Percentiles rank a stretch among this genome's conserved stretches.
These are phyloP conservation scores for Saguinus midas DNA, from an alignment of 2,113 vertebrate genomes.

Conservation along the genomic window DNA sequence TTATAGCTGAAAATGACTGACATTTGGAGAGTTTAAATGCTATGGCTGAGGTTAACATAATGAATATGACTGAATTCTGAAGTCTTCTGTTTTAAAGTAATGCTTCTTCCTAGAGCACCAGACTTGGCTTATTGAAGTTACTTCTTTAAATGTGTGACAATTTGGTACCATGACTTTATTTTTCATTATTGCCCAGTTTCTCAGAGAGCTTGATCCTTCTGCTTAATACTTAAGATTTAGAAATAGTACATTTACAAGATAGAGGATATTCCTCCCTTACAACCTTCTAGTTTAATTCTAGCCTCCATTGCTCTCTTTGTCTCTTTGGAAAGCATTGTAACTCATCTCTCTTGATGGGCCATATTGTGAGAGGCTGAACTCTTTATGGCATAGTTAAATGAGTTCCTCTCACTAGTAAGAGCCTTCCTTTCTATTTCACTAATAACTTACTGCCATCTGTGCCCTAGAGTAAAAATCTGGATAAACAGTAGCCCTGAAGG, in stretches of 20 bases:
- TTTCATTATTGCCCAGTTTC: neutral
- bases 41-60: neutral
- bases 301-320: neutral
- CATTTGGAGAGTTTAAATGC: neutral
- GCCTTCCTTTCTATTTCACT: neutral
- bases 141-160: neutral
- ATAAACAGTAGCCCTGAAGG: neutral
- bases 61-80: neutral
- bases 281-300: neutral
- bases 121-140: neutral
- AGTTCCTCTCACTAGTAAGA: neutral
- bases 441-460: neutral
- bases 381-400: neutral
- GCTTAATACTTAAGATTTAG: neutral
- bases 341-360: neutral
- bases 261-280: neutral
- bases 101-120: neutral
- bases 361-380: neutral
- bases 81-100: constrained; percentile 22
- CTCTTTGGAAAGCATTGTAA: neutral
- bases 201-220: neutral
- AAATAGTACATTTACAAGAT: neutral
- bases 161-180: neutral
- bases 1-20: constrained; percentile 6
- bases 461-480: neutral